Evolutionary conservation across 2,113 vertebrate species (phyloP), one percentile per base, ranked within the genome.

Genomic region (Sialia sialis): DNA sequence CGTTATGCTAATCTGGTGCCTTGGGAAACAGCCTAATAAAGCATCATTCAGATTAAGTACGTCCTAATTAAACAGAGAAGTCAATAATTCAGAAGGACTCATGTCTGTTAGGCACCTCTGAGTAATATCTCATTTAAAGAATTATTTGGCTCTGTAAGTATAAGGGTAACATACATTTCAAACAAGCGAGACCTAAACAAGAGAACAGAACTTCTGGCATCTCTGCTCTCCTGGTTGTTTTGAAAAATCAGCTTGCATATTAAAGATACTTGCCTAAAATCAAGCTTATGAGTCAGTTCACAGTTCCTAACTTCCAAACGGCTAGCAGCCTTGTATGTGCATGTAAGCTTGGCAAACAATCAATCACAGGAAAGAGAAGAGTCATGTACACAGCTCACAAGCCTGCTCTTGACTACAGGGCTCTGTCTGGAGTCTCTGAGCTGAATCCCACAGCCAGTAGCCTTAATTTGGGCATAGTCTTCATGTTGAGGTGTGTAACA

Each of bases 11-110:
- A 79, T 73, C 16, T 51, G 12, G 60, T 75, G 60, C 83, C 64
- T 90, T 72, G 44, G 75, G 79, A 91, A 95, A 91, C 46, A 91
- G n/a, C 43, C 59, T 83, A 94, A 93, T 88, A 90, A 93, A 81
- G 44, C 38, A 67, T 26, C 11, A 14, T 70, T 85, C 72, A 90
- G 72, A 88, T 80, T 67, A 91, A 90, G 21, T 55, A 78, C 12
- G 48, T 67, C 52, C 72, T 91, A 81, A 93, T 86, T 90, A 91
- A 91, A 91, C 0, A 73, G 43, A 84, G 38, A 84, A 80, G 44
- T 67, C 75, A 64, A 90, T 41, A 86, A 90, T 86, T 17, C 12
- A 93, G 77, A 44, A 0, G 2, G 51, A 55, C n/a, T 83, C 39
- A 64, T 1, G 2, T 60, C 76, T 86, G 43, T 78, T 34, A 93